Percentiles rank a stretch among this genome's conserved stretches.
These are phyloP conservation scores for Lapara coniferarum DNA, from an alignment of 2,888 invertebrate species.

Conservation along the genomic window DNA sequence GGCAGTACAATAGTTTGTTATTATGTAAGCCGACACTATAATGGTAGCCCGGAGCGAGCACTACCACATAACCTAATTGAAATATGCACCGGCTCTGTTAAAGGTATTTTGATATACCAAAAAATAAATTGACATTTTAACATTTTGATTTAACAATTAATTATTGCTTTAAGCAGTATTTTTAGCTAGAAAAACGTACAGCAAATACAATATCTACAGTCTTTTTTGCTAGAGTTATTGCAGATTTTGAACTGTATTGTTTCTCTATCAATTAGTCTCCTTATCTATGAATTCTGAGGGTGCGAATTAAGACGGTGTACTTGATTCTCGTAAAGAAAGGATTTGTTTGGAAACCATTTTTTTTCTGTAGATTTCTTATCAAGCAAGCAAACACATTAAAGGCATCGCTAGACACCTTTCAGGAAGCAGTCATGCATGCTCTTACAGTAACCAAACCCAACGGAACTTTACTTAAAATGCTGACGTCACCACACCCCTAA, in stretches of 20 bases:
- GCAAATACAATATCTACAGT: no score
- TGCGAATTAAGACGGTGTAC: no score
- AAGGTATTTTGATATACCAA: not conserved
- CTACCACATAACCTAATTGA: not conserved
- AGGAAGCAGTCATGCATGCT: constrained; percentile 52
- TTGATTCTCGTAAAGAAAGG: not conserved
- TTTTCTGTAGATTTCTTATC: constrained; percentile 4
- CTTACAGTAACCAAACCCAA: constrained; percentile 53
- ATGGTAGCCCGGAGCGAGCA: constrained; percentile 59
- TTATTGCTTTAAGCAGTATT: no score
- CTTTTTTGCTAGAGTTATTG: no score
- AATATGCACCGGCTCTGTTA: not conserved
- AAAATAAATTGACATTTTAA: not conserved
- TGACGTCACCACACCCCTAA: constrained; percentile 57
- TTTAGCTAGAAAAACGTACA: no score
- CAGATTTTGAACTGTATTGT: no score
- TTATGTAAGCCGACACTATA: constrained; percentile 66
- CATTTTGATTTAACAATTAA: no score
- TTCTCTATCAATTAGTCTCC: no score
- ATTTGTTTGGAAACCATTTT: not conserved
- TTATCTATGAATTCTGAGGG: no score
- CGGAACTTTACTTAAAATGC: constrained; percentile 65
- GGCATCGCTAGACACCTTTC: constrained; percentile 40
- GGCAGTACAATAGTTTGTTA: not conserved
- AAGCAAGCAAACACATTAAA: constrained; percentile 9